Percentiles rank a stretch among this genome's conserved stretches.
phyloP scores from a whole-genome alignment of 2,888 invertebrate genomes.

The Andrena marginata region DNA sequence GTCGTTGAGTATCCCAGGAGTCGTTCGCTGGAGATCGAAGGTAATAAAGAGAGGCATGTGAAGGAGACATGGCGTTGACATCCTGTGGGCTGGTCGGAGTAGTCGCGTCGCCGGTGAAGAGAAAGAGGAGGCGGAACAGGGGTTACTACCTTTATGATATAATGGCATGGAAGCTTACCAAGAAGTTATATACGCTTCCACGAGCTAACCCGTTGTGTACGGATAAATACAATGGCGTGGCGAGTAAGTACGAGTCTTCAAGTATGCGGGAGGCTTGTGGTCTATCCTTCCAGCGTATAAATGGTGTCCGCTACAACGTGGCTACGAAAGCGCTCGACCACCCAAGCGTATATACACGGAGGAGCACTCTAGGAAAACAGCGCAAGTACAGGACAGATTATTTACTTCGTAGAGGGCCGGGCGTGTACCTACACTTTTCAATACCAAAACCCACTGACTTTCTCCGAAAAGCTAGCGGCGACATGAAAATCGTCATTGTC shows the following conservation, averaged over 20 bases:
- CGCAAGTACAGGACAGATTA: constrained; percentile 30
- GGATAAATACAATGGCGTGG: constrained; percentile 36
- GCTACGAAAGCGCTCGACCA: constrained; percentile 56
- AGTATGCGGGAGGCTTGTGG: constrained; percentile 62
- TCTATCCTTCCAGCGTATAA: constrained; percentile 51
- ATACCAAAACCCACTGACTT: constrained; percentile 24
- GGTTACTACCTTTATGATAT: constrained; percentile 74
- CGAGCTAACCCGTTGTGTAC: constrained; percentile 33
- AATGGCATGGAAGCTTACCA: constrained; percentile 65
- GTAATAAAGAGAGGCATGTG: constrained; percentile 61
- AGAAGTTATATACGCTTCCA: constrained; percentile 38
- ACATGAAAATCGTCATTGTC: not conserved
- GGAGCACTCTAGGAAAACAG: constrained; percentile 49
- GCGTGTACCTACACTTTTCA: constrained; percentile 45
- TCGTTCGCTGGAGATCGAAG: constrained; percentile 61
- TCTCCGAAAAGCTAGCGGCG: not conserved
- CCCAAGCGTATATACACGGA: constrained; percentile 59
- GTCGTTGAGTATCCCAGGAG: constrained; percentile 64
- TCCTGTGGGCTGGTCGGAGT: constrained; percentile 55
- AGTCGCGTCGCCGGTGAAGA: constrained; percentile 46
- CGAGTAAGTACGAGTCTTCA: constrained; percentile 29
- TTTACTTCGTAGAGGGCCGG: constrained; percentile 39
- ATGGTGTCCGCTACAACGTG: constrained; percentile 37
- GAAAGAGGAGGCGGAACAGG: constrained; percentile 67
- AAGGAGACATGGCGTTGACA: constrained; percentile 67